Conservation (phyloP, 2,113 vertebrate species). For the Felis chaus region DNA sequence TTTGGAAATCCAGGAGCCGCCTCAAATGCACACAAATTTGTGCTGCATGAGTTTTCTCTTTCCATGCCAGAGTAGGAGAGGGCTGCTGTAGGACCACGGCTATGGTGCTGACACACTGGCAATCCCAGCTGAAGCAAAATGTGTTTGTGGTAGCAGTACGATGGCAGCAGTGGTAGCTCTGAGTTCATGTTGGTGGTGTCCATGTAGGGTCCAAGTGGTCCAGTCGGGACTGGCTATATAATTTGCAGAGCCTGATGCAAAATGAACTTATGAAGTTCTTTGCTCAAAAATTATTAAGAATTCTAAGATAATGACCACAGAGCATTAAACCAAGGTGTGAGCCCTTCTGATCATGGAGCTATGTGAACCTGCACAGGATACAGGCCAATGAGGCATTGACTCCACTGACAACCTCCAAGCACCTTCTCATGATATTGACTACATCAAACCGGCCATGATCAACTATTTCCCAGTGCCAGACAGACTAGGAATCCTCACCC, state of each 20-base stretch:
- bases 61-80: neutral
- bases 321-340: neutral
- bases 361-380: too few relatives aligned
- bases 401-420: constrained; percentile 87
- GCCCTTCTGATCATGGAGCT: neutral
- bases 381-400: constrained; percentile 76
- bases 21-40: neutral
- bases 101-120: neutral
- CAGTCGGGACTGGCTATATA: neutral
- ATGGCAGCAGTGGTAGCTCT: neutral
- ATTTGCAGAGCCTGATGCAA: neutral
- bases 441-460: constrained; percentile 89
- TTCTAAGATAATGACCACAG: neutral
- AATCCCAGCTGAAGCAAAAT: neutral
- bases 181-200: neutral
- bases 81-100: neutral
- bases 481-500: neutral
- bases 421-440: constrained; percentile 82
- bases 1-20: neutral
- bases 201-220: neutral
- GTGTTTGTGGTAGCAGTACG: neutral
- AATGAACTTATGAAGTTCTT: neutral
- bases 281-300: neutral
- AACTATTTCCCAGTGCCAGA: constrained; percentile 90
- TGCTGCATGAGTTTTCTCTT: neutral